Conservation (phyloP, 2,113 vertebrate species). For the Bufo bufo region DNA sequence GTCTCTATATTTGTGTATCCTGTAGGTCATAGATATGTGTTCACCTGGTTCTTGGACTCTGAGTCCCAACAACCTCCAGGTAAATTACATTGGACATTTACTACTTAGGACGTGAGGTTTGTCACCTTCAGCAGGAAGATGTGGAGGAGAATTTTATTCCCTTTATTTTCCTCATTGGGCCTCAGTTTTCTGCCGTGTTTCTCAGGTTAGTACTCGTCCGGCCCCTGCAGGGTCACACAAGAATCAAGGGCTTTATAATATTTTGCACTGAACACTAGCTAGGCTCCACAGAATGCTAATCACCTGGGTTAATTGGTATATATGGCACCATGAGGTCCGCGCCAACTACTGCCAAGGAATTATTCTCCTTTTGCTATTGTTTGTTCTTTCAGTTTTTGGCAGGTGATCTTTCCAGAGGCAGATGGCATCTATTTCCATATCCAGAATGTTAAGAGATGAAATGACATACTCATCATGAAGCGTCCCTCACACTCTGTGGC, state of each 20-base stretch:
- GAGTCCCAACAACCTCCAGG: too few species aligned
- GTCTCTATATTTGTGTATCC: too few species aligned
- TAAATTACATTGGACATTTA: too few species aligned
- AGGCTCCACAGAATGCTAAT: slow-evolving; percentile 62
- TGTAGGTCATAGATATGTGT: too few species aligned
- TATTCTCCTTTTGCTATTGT: slow-evolving; percentile 55
- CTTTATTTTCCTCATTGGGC: too few species aligned
- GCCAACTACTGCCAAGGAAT: slow-evolving; percentile 54
- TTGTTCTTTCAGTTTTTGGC: slow-evolving; percentile 53
- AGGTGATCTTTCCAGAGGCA: slow-evolving; percentile 60
- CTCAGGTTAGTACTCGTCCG: too few species aligned
- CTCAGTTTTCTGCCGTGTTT: too few species aligned
- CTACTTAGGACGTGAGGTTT: too few species aligned
- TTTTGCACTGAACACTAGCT: slow-evolving; percentile 63
- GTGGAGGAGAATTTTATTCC: too few species aligned
- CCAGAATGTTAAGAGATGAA: slow-evolving; percentile 46
- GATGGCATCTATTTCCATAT: slow-evolving; percentile 60
- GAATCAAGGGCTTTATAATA: slow-evolving; percentile 58
- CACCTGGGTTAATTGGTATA: slow-evolving; percentile 62
- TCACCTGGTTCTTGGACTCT: too few species aligned
- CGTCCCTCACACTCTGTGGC: neutral
- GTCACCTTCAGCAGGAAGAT: too few species aligned
- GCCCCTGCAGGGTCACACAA: neutral
- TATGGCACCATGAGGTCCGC: slow-evolving; percentile 38
- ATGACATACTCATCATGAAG: slow-evolving; percentile 30